Percentiles rank a stretch among this genome's conserved stretches.
Evolutionary conservation across 2,113 vertebrate genomes (phyloP).

Genomic region (Cariama cristata): DNA sequence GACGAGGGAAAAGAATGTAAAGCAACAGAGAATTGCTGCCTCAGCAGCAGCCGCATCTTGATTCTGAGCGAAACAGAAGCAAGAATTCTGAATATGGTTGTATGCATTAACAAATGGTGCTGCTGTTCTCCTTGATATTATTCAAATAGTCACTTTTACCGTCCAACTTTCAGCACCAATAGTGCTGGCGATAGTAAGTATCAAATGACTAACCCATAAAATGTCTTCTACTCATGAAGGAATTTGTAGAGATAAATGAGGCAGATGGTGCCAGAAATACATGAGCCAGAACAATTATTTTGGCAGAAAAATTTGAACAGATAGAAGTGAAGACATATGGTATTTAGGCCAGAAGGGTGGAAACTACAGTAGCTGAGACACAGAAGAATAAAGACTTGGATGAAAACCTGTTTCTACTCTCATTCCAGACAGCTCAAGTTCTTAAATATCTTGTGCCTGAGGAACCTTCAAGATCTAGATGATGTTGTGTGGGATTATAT

Average conservation of each 20-base stretch:
- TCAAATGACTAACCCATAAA: not conserved
- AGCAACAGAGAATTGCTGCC: not conserved
- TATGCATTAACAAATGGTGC: not conserved
- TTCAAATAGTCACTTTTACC: not conserved
- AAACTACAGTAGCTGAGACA: not conserved
- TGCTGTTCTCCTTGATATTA: not conserved
- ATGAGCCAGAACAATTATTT: not conserved
- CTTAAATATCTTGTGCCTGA: not conserved
- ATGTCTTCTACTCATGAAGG: not conserved
- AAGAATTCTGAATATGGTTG: not conserved
- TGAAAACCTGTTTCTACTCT: not conserved
- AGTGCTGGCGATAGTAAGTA: not conserved
- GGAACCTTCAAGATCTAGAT: not conserved
- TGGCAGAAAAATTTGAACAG: slow-evolving; percentile 1
- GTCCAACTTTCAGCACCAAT: not conserved
- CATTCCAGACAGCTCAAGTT: not conserved
- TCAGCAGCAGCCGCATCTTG: not conserved
- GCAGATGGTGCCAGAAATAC: not conserved
- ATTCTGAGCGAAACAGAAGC: not conserved
- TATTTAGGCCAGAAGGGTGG: not conserved
- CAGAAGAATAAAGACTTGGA: not conserved
- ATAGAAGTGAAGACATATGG: not conserved
- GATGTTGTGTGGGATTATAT: not conserved
- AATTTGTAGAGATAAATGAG: not conserved
- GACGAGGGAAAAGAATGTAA: not conserved